Percentiles rank a stretch among this genome's conserved stretches.
Conservation (phyloP, 2,888 invertebrate genomes). For the Lasioglossum vierecki region DNA sequence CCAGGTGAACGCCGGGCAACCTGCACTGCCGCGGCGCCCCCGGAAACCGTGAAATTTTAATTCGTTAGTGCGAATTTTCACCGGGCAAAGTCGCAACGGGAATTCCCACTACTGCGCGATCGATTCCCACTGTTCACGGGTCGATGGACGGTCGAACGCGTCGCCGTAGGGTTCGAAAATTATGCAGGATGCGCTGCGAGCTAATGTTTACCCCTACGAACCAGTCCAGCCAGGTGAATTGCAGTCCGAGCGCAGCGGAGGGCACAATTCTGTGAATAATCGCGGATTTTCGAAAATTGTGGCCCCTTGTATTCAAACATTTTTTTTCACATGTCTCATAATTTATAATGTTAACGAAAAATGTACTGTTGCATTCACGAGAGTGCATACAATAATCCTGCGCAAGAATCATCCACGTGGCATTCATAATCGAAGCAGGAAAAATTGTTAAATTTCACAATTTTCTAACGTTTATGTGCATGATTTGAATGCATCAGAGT, state of each 20-base stretch:
- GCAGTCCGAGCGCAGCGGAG: not conserved
- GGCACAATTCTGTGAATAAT: not conserved
- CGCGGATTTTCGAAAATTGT: not conserved
- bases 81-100: not conserved
- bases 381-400: not conserved
- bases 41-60: conserved; percentile 1
- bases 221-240: not conserved
- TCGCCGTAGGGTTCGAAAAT: conserved; percentile 32
- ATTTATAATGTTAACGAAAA: not conserved
- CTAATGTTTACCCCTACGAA: not conserved
- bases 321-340: not conserved
- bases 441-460: not conserved
- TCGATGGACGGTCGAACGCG: not conserved
- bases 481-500: too few species aligned
- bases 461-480: too few species aligned
- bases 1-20: not conserved
- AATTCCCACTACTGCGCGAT: not conserved
- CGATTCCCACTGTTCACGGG: not conserved
- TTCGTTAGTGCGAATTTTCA: not conserved
- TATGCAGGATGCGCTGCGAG: not conserved
- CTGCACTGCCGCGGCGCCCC: not conserved
- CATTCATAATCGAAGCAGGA: not conserved
- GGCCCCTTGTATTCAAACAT: too few species aligned
- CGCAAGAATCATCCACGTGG: not conserved
- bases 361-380: not conserved